A percentile compares a stretch with the other conserved stretches of the same genome.
These are phyloP conservation scores for Linnaemya tessellans DNA, from an alignment of 2,888 invertebrate species.

Conservation along the genomic window DNA sequence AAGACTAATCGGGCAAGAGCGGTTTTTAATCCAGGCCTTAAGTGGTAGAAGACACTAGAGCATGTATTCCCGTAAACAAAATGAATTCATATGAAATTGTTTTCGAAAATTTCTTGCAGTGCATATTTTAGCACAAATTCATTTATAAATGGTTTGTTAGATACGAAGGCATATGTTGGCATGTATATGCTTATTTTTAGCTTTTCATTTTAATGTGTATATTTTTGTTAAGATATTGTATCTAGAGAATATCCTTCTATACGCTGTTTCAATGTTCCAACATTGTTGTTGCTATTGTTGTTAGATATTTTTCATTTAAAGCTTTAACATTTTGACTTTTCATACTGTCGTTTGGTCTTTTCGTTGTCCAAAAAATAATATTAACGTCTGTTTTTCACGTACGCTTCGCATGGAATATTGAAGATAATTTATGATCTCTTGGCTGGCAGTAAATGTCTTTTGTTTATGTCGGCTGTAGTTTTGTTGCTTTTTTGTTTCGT, in stretches of 20 bases:
- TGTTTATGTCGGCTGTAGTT: slow-evolving; percentile 42
- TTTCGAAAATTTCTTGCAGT: not conserved
- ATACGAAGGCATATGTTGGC: not conserved
- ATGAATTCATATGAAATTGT: too few relatives aligned
- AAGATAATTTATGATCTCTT: slow-evolving; percentile 72
- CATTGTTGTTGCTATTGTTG: slow-evolving; percentile 1
- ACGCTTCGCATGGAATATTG: slow-evolving; percentile 51
- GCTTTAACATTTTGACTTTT: slow-evolving; percentile 63
- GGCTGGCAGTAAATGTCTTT: slow-evolving; percentile 59
- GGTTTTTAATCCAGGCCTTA: too few relatives aligned
- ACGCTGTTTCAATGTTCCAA: slow-evolving; percentile 10
- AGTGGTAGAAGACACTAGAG: too few relatives aligned
- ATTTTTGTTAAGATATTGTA: slow-evolving; percentile 41
- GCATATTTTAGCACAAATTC: slow-evolving; percentile 26
- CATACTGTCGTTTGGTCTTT: slow-evolving; percentile 44
- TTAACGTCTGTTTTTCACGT: slow-evolving; percentile 70
- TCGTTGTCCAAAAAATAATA: slow-evolving; percentile 68
- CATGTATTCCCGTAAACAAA: too few relatives aligned
- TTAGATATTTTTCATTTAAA: slow-evolving; percentile 35
- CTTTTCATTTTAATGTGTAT: slow-evolving; percentile 7
- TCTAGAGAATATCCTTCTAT: slow-evolving; percentile 60
- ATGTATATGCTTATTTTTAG: not conserved
- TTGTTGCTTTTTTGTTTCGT: slow-evolving; percentile 54
- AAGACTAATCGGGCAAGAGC: not conserved
- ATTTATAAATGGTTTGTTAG: slow-evolving; percentile 26